Conservation (phyloP, 2,888 invertebrate species). For the Idaea aversata region DNA sequence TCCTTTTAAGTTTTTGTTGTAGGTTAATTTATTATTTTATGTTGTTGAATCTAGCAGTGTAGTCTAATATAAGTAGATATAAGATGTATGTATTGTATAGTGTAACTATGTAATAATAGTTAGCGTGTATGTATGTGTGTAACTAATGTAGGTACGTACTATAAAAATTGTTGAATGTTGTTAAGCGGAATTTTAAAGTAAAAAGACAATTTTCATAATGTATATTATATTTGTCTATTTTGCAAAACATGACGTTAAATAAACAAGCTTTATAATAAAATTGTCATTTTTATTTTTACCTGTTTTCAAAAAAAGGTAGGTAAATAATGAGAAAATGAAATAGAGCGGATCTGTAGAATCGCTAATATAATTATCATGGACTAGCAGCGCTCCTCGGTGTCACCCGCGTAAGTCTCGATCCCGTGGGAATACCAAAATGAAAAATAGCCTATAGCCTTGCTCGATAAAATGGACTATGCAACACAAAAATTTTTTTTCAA, state of each 20-base stretch:
- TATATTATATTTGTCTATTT: slow-evolving; percentile 80
- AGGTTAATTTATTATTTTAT: slow-evolving; percentile 4
- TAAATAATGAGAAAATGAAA: no score
- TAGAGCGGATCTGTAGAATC: no score
- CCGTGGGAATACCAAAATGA: no score
- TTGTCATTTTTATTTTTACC: slow-evolving; percentile 12
- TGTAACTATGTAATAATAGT: slow-evolving; percentile 28
- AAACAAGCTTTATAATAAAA: slow-evolving; percentile 75
- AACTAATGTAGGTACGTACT: slow-evolving; percentile 55
- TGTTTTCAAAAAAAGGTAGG: neutral
- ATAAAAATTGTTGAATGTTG: slow-evolving; percentile 71
- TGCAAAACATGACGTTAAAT: slow-evolving; percentile 80
- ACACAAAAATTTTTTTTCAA: no score
- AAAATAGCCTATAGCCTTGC: no score
- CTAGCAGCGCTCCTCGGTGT: no score
- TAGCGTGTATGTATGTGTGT: slow-evolving; percentile 50
- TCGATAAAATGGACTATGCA: no score
- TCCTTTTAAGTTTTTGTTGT: slow-evolving; percentile 1
- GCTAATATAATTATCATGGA: no score
- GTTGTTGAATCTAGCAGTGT: neutral
- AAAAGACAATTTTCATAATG: slow-evolving; percentile 68
- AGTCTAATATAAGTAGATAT: slow-evolving; percentile 8
- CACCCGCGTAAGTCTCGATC: no score
- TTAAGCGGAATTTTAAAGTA: slow-evolving; percentile 70
- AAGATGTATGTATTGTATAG: slow-evolving; percentile 30